phyloP scores from a whole-genome alignment of 1,140 invertebrate species.

The Trichonephila inaurata region DNA sequence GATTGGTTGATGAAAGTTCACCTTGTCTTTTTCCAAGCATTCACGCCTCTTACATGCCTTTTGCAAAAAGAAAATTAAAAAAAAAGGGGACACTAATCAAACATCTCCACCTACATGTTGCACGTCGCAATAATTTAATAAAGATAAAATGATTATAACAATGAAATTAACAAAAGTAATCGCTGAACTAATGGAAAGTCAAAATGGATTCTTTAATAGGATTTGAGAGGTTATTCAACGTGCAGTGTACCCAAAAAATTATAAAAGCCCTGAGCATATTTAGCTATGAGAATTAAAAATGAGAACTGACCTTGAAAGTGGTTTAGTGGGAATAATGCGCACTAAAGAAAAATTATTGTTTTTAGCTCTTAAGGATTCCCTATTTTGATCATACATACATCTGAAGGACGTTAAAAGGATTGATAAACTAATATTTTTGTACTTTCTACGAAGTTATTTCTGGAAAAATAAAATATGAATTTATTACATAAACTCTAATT shows the following conservation, averaged over 20 bases:
- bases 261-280: neutral
- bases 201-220: constrained; percentile 29
- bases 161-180: constrained; percentile 41
- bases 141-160: neutral
- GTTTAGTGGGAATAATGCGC: neutral
- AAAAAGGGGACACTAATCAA: neutral
- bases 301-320: neutral
- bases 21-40: neutral
- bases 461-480: too few species aligned
- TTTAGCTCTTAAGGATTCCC: neutral
- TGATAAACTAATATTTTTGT: too few species aligned
- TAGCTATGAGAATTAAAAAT: neutral
- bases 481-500: too few species aligned
- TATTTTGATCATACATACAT: too few species aligned
- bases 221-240: neutral
- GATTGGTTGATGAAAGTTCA: neutral
- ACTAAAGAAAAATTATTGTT: neutral
- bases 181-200: constrained; percentile 33
- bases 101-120: neutral
- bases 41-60: neutral
- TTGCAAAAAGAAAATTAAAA: neutral
- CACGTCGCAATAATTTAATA: neutral
- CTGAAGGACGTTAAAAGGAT: too few species aligned
- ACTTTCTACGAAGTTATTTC: too few species aligned
- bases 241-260: neutral